These are phyloP conservation scores for Coptodon bakossiorum DNA, from an alignment of 2,113 vertebrate genomes.

Conservation along the genomic window DNA sequence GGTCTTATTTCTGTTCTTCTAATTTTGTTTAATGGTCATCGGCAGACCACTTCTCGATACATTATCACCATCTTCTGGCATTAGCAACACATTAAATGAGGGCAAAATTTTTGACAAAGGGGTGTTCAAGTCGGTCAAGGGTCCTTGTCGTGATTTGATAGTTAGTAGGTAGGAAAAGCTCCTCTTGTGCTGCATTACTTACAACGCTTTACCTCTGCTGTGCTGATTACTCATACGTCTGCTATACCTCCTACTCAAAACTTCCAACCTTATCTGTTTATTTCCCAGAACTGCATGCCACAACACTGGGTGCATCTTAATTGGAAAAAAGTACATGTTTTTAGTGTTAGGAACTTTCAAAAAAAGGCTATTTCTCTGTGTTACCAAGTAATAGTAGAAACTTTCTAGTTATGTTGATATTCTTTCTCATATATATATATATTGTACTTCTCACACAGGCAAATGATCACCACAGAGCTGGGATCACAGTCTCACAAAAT, in stretches of 20 bases:
- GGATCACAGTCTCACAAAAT: conserved; percentile 3
- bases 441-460: not conserved
- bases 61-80: not conserved
- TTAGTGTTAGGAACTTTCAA: not conserved
- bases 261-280: not conserved
- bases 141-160: not conserved
- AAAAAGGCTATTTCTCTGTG: not conserved
- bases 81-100: not conserved
- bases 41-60: not conserved
- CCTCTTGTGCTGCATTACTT: not conserved
- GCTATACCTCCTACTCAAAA: not conserved
- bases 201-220: not conserved
- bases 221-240: not conserved
- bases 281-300: not conserved
- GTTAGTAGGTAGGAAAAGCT: not conserved
- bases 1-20: not conserved
- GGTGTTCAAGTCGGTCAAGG: not conserved
- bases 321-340: not conserved
- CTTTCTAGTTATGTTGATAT: not conserved
- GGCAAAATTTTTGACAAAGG: not conserved
- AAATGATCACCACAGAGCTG: not conserved
- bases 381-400: not conserved
- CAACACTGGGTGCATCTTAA: not conserved
- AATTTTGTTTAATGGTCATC: not conserved
- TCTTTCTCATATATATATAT: not conserved